phyloP scores from a whole-genome alignment of 2,113 vertebrate species.

The Microcebus murinus region DNA sequence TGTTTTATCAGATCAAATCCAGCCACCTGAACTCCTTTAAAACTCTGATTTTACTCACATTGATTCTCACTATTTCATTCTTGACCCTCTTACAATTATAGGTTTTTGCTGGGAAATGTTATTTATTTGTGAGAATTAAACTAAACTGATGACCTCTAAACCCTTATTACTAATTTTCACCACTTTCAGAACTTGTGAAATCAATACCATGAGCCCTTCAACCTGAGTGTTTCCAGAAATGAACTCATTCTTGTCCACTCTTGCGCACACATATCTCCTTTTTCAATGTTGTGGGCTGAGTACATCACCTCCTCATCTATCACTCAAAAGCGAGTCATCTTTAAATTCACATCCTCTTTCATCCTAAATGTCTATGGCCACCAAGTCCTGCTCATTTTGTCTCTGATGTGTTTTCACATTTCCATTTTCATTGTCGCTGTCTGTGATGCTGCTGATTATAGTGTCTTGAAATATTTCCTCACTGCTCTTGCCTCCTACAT shows the following conservation, averaged over 20 bases:
- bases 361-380: background rate
- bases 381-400: background rate
- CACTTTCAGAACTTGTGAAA: background rate
- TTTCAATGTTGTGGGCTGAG: background rate
- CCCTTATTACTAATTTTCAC: background rate
- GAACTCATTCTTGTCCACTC: background rate
- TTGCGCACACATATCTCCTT: fast-evolving
- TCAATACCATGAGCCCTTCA: background rate
- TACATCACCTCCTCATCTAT: background rate
- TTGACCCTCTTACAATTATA: background rate
- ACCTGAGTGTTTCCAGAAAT: background rate
- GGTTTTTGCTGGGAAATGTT: background rate
- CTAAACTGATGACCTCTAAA: background rate
- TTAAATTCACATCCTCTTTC: background rate
- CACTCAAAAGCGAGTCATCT: background rate
- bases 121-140: background rate
- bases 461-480: background rate
- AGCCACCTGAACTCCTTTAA: background rate
- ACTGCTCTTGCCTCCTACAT: background rate
- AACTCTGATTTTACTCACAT: background rate
- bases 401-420: background rate
- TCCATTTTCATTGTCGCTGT: background rate
- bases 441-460: background rate
- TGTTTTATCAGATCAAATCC: background rate
- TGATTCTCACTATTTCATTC: background rate